Base-by-base conservation (phyloP, 1,140 invertebrate species). In the Hycleus cichorii region DNA sequence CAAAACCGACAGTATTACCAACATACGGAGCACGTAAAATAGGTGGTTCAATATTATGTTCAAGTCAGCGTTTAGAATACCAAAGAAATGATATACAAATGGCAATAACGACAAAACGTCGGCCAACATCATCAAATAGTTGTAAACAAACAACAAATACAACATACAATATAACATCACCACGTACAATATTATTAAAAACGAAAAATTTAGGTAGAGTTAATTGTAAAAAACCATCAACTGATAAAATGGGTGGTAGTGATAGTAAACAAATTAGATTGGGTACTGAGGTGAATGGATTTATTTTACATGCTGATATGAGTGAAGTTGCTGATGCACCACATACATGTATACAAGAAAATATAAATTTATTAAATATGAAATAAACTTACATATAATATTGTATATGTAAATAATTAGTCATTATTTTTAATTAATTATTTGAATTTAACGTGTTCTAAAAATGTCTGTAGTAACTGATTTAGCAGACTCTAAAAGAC, bases 51-150 rank as follows among this genome's bases (percentile, higher is more conserved):
- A 64, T 69, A 39, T 38, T 69, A 2, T 27, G 64, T 18, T 62
- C 61, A 3, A 69, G 65, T 57, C 65, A 64, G 26, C 54, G 55
- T 39, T 39, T 67, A 47, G 61, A 67, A 57, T 60, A 59, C 42
- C 65, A 67, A 45, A 57, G 63, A 47, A 69, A 65, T 39, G 63
- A 69, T 12, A 50, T 69, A n/a, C 50, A 67, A 39, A 57, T 59
- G 53, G 61, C 63, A 39, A 62, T 64, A 8, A 61, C 39, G 40
- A 49, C 42, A 3, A 62, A 60, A 54, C 51, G 58, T 39, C 54
- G 58, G 52, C 40, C 59, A 47, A 43, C 48, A 11, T 40, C 49
- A 51, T 51, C 62, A 4, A 58, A 62, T 57, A 65, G 58, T 58
- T 62, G 49, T 57, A 57, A 42, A 62, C 57, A 49, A 44, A 59